Percentiles rank a stretch among this genome's conserved stretches.
Evolutionary conservation across 2,888 invertebrate species (phyloP).

Genomic region (Hyppa rectilinea): DNA sequence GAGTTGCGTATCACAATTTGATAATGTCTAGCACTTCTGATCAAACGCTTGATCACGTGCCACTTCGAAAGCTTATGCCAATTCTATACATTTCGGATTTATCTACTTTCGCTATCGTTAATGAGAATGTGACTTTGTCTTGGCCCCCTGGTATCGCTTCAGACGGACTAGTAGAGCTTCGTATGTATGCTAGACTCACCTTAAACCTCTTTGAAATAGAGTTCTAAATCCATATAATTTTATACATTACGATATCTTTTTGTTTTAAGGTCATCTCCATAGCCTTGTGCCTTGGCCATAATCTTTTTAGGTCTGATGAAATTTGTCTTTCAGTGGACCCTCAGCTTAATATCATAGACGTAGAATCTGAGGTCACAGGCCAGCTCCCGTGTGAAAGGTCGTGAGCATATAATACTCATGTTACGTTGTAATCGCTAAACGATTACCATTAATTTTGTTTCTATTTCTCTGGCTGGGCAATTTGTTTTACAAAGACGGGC

Average conservation of each 20-base stretch:
- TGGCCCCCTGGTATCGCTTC: background rate
- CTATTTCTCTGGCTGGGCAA: constrained; percentile 45
- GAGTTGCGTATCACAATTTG: no score
- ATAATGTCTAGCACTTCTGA: no score
- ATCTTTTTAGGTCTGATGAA: background rate
- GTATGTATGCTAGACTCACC: background rate
- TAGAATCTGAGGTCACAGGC: constrained; percentile 54
- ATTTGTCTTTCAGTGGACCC: background rate
- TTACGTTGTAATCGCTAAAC: constrained; percentile 56
- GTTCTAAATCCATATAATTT: background rate
- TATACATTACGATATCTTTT: background rate
- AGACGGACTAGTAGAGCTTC: background rate
- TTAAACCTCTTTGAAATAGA: no score
- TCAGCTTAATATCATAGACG: constrained; percentile 6
- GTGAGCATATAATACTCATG: constrained; percentile 39
- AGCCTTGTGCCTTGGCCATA: background rate
- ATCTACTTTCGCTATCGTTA: no score
- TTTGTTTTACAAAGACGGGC: constrained; percentile 50
- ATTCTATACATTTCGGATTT: no score
- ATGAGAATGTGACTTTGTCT: no score
- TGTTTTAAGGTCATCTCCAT: background rate
- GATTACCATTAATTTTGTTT: constrained; percentile 64
- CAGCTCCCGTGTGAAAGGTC: constrained; percentile 67
- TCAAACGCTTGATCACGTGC: no score
- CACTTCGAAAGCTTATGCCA: no score